phyloP scores from a whole-genome alignment of 2,888 invertebrate genomes.

The Volucella inanis region DNA sequence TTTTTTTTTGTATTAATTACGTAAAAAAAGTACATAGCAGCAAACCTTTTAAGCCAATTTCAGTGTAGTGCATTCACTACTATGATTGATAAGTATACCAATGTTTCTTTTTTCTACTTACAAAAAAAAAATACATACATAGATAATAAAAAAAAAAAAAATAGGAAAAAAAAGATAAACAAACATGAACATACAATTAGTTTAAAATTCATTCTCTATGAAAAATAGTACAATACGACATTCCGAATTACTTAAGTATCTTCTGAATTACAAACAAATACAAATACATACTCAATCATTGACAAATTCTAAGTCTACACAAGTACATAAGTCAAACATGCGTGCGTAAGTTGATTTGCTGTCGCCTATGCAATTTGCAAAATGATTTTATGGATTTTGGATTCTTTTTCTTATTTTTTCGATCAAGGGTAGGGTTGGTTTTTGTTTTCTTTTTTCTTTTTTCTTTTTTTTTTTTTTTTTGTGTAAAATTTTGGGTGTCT shows the following conservation, averaged over 20 bases:
- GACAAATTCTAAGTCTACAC: constrained; percentile 58
- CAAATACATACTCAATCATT: constrained; percentile 39
- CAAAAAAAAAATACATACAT: too few species aligned
- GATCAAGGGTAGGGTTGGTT: constrained; percentile 1
- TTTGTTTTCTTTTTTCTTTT: too few species aligned
- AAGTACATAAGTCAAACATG: constrained; percentile 68
- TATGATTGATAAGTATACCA: constrained; percentile 44
- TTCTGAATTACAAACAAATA: constrained; percentile 46
- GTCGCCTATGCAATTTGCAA: constrained; percentile 67
- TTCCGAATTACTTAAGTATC: constrained; percentile 60
- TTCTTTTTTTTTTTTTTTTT: not conserved
- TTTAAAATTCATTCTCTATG: constrained; percentile 62
- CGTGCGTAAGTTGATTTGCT: constrained; percentile 67
- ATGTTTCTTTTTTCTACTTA: constrained; percentile 36
- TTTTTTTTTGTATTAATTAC: constrained; percentile 38
- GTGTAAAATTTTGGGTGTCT: constrained; percentile 64
- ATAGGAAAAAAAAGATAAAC: constrained; percentile 35
- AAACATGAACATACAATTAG: constrained; percentile 62
- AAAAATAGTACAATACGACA: constrained; percentile 63
- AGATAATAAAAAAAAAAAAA: constrained; percentile 37
- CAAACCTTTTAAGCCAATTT: constrained; percentile 67
- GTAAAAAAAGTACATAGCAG: constrained; percentile 62
- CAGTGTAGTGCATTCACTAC: constrained; percentile 69
- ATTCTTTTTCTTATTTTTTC: constrained; percentile 13
- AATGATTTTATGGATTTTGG: constrained; percentile 36